Evolutionary conservation across 2,888 invertebrate genomes (phyloP), one percentile per base, ranked within the genome.

Genomic region (Hirtodrosophila alboralis): DNA sequence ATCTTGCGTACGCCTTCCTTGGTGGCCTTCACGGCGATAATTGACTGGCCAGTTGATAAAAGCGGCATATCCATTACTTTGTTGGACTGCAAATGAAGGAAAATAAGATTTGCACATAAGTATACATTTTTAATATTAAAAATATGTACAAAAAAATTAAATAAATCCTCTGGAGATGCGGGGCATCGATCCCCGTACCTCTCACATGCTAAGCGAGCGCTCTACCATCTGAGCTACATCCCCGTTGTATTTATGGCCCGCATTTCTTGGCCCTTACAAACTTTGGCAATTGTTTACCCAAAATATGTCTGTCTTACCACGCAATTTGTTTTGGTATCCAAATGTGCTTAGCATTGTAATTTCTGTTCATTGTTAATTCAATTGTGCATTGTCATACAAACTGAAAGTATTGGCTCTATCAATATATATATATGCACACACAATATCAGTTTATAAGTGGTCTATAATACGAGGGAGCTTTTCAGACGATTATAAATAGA

Each of bases 1-100:
- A 95, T 91, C 85, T 93, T 93, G 2, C 95, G 91, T 0, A 94
- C 92, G 0, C 95, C 95, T 84, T 96, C 95, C 72, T 93, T 93
- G 58, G 94, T 92, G 0, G 95, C 94, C 65, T 93, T 93, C 6
- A 96, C 88, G 0, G 94, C 94, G 37, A 95, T 91, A 26, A 95
- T 93, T 0, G 94, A 92, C 60, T 93, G 93, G 7, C 93, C 93
- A 0, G 94, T 93, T 77, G 93, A 93, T 43, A 93, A 92, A 7
- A 93, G 90, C 1, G 85, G 67, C 34, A 27, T 54, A 3, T 69
- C 58, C 26, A 59, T 49, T 4, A 69, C 48, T 51, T 91, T 91
- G 79, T 93, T 93, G 71, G 91, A 92, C 93, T 93, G 90, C 1
- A 91, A 91, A 66, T 8, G 14, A 28, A 14, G n/a, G 40, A 12